Evolutionary conservation across 2,113 vertebrate species (phyloP).

Genomic region (Benitochromis conjunctus): DNA sequence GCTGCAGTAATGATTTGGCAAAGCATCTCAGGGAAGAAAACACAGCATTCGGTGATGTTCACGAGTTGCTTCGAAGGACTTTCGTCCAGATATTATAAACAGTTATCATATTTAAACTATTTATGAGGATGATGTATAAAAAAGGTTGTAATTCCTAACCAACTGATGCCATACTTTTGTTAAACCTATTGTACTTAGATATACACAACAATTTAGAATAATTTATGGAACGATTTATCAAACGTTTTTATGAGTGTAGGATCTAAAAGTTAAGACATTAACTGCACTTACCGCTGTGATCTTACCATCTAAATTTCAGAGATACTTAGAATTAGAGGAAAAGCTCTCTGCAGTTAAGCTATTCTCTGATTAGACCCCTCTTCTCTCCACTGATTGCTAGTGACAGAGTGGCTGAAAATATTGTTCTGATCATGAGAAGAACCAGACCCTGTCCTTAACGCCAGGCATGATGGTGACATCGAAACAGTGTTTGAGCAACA

Average conservation of each 20-base stretch:
- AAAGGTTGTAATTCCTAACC: no score
- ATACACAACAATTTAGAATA: background rate
- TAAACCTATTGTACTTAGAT: background rate
- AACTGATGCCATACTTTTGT: no score
- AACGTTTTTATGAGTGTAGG: background rate
- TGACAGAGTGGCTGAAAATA: constrained; percentile 44
- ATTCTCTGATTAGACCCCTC: constrained; percentile 34
- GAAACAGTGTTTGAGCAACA: background rate
- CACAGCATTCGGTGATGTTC: no score
- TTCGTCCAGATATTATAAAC: background rate
- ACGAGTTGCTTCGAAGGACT: background rate
- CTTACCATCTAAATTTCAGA: background rate
- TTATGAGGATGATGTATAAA: no score
- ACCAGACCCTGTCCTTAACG: constrained; percentile 1
- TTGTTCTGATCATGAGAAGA: constrained; percentile 33
- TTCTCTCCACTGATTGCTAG: constrained; percentile 21
- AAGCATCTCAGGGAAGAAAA: no score
- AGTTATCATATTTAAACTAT: background rate
- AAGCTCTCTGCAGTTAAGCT: constrained; percentile 19
- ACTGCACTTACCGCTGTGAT: background rate
- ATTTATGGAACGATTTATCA: background rate
- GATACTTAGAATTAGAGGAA: background rate
- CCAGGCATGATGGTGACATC: background rate
- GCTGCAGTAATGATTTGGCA: no score
- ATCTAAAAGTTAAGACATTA: background rate